Percentiles rank a stretch among this genome's conserved stretches.
These are phyloP conservation scores for Dreissena rostriformis DNA, from an alignment of 1,140 invertebrate species.

Conservation along the genomic window DNA sequence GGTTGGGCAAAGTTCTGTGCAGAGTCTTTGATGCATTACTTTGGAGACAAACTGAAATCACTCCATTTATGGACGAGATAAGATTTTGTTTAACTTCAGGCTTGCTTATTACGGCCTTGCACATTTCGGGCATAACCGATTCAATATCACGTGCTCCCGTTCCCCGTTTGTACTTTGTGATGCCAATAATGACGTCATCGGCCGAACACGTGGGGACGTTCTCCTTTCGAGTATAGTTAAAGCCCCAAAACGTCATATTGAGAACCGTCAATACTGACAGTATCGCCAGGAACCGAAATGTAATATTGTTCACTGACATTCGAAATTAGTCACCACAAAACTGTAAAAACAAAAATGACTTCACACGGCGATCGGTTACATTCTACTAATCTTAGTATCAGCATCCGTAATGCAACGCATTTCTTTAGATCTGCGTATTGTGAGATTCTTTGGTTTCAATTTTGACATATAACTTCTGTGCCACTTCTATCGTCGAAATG, in stretches of 20 bases:
- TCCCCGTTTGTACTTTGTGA: constrained; percentile 19
- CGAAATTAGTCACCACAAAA: background rate
- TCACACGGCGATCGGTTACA: no score
- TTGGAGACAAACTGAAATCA: background rate
- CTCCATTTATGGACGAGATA: background rate
- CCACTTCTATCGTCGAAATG: no score
- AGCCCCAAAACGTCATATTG: constrained; percentile 45
- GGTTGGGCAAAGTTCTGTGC: constrained; percentile 5
- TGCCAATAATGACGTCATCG: constrained; percentile 40
- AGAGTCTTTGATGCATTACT: background rate
- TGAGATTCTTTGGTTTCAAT: no score
- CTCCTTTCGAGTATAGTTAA: constrained; percentile 16
- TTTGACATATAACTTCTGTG: no score
- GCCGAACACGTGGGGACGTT: constrained; percentile 8
- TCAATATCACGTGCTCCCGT: constrained; percentile 17
- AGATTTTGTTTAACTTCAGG: background rate
- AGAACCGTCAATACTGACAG: constrained; percentile 36
- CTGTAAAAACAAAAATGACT: no score
- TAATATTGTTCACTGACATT: constrained; percentile 32
- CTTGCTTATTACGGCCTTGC: background rate
- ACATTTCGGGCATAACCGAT: constrained; percentile 8
- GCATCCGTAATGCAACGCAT: no score
- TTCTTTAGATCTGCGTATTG: no score
- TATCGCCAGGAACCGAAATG: constrained; percentile 34
- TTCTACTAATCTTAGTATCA: no score